Conservation (phyloP, 2,888 invertebrate species). For the Homarus gammarus region DNA sequence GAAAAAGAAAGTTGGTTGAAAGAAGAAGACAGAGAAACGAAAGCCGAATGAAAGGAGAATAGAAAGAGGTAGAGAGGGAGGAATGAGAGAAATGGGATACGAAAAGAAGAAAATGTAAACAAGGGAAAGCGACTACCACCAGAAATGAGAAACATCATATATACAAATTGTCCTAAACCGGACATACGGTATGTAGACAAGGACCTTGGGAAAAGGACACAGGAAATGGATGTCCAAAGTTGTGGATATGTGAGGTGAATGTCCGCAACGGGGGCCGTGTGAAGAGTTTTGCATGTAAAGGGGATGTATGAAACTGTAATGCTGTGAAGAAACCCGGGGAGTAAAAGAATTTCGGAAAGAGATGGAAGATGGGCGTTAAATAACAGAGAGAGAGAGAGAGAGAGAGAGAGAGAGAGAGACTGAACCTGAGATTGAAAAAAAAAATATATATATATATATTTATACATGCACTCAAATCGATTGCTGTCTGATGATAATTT, state of each 20-base stretch:
- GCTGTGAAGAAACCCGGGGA: background rate
- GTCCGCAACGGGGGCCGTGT: background rate
- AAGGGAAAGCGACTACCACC: no score
- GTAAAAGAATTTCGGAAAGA: background rate
- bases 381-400: conserved; percentile 20
- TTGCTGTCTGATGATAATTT: no score
- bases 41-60: no score
- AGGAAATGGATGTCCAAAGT: conserved; percentile 1
- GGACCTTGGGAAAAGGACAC: background rate
- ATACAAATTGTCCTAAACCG: background rate
- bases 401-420: conserved; percentile 26
- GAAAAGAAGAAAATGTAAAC: no score
- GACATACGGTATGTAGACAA: background rate
- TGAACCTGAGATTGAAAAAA: no score
- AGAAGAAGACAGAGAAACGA: no score
- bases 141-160: no score
- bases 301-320: background rate
- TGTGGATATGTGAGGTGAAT: conserved; percentile 10
- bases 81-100: background rate
- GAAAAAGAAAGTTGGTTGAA: background rate
- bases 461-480: no score
- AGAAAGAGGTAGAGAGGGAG: background rate
- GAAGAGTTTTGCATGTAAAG: conserved; percentile 9
- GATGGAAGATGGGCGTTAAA: background rate
- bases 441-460: no score